These are phyloP conservation scores for Agrenia bidenticulata DNA, from an alignment of 2,888 invertebrate genomes.

Conservation along the genomic window DNA sequence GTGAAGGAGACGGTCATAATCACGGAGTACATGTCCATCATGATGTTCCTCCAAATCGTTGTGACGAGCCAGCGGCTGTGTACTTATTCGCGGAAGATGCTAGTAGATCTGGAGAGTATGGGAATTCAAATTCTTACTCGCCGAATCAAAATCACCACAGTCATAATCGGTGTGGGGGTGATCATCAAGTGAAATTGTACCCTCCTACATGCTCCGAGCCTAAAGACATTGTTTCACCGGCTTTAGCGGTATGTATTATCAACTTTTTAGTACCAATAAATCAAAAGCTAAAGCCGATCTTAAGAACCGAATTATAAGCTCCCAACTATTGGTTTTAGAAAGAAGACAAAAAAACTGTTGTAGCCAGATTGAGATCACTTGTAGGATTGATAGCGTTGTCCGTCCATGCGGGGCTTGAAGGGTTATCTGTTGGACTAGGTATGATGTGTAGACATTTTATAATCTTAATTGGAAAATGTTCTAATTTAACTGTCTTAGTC, in stretches of 20 bases:
- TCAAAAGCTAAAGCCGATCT: too few relatives aligned
- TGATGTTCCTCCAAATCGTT: slow-evolving; percentile 51
- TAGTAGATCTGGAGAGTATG: slow-evolving; percentile 47
- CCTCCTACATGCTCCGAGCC: slow-evolving; percentile 18
- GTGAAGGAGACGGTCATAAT: slow-evolving; percentile 49
- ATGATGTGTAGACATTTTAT: background rate
- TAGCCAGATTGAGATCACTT: slow-evolving; percentile 66
- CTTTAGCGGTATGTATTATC: background rate
- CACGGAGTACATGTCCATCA: slow-evolving; percentile 53
- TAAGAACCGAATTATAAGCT: too few relatives aligned
- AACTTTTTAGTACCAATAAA: slow-evolving; percentile 1
- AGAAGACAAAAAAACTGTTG: slow-evolving; percentile 42
- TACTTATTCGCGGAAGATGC: slow-evolving; percentile 51
- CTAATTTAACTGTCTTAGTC: too few relatives aligned
- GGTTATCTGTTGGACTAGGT: slow-evolving; percentile 77
- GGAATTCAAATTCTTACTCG: slow-evolving; percentile 32
- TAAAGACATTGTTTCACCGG: background rate
- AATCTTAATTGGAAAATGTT: too few relatives aligned
- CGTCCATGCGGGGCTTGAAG: slow-evolving; percentile 83
- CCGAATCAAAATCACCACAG: slow-evolving; percentile 36
- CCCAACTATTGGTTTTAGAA: slow-evolving; percentile 37
- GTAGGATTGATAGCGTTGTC: slow-evolving; percentile 80
- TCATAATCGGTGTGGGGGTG: slow-evolving; percentile 26
- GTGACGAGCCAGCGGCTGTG: slow-evolving; percentile 53
- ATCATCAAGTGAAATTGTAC: slow-evolving; percentile 45